phyloP scores from a whole-genome alignment of 2,797 vertebrate genomes.

The Euphonia xanthogaster region DNA sequence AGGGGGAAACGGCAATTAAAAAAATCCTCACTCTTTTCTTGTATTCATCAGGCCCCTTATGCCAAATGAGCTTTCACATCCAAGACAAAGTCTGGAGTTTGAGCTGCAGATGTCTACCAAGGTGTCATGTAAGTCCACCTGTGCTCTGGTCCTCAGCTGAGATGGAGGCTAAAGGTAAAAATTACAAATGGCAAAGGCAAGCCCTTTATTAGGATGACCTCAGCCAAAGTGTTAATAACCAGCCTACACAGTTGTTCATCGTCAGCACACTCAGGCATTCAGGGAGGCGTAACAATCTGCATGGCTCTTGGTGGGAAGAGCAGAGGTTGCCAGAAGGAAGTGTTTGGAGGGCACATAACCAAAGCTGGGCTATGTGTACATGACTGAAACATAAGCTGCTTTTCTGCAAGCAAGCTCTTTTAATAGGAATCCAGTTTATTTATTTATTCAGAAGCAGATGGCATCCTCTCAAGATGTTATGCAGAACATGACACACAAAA shows the following conservation, averaged over 20 bases:
- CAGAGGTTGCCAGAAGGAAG: conserved; percentile 27
- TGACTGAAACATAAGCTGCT: conserved; percentile 50
- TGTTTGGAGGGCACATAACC: conserved; percentile 14
- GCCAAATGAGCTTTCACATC: neutral
- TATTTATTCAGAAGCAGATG: conserved; percentile 68
- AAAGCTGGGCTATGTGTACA: conserved; percentile 3
- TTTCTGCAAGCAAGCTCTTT: conserved; percentile 51
- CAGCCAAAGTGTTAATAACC: neutral
- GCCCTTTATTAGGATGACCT: neutral
- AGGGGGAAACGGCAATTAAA: neutral
- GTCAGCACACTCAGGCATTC: conserved; percentile 8
- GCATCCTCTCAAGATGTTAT: conserved; percentile 59
- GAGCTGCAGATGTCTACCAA: neutral
- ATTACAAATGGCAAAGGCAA: neutral
- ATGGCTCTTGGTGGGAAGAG: neutral
- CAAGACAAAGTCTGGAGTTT: neutral
- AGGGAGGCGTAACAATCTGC: conserved; percentile 16
- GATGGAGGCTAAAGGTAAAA: neutral
- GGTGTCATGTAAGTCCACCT: neutral
- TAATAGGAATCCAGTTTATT: conserved; percentile 54
- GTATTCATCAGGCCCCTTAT: neutral
- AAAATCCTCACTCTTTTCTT: neutral
- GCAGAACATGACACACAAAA: conserved; percentile 57
- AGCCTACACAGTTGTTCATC: neutral
- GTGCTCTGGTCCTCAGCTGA: neutral